A percentile compares a stretch with the other conserved stretches of the same genome.
Conservation (phyloP, 1,140 invertebrate species). For the Hypsibius dujardini region DNA sequence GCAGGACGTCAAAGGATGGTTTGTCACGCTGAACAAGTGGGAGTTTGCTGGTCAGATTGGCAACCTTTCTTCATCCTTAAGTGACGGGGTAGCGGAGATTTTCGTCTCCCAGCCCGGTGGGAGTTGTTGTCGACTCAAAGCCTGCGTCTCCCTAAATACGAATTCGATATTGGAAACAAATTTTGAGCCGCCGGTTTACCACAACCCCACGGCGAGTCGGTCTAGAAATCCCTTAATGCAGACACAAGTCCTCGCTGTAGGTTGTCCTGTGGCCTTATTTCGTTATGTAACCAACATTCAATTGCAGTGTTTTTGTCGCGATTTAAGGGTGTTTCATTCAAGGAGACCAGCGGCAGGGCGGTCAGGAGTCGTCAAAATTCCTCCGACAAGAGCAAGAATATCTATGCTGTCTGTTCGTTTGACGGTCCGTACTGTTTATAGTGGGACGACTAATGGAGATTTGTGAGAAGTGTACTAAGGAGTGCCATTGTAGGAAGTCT, state of each 20-base stretch:
- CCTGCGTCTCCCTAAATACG: not conserved
- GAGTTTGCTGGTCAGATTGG: too few species aligned
- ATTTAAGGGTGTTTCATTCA: slow-evolving; percentile 2
- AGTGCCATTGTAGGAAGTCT: not conserved
- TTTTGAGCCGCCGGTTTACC: not conserved
- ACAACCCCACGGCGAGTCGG: not conserved
- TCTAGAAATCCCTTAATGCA: not conserved
- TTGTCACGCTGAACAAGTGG: too few species aligned
- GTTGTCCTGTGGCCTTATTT: too few species aligned
- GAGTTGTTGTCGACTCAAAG: slow-evolving; percentile 11
- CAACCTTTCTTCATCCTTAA: too few species aligned
- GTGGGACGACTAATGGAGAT: too few species aligned
- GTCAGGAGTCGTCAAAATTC: too few species aligned
- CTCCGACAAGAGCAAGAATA: not conserved
- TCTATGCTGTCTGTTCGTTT: not conserved
- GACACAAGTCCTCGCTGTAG: slow-evolving; percentile 3
- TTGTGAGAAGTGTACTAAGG: too few species aligned
- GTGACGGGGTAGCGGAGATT: too few species aligned
- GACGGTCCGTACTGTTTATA: slow-evolving; percentile 12
- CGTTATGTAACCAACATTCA: too few species aligned
- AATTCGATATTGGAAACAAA: not conserved
- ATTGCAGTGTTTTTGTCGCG: too few species aligned
- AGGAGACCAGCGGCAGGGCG: too few species aligned
- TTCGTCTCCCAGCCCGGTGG: not conserved
- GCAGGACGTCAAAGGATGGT: not conserved